Conservation (phyloP, 2,113 vertebrate species). For the Microtus richardsoni region DNA sequence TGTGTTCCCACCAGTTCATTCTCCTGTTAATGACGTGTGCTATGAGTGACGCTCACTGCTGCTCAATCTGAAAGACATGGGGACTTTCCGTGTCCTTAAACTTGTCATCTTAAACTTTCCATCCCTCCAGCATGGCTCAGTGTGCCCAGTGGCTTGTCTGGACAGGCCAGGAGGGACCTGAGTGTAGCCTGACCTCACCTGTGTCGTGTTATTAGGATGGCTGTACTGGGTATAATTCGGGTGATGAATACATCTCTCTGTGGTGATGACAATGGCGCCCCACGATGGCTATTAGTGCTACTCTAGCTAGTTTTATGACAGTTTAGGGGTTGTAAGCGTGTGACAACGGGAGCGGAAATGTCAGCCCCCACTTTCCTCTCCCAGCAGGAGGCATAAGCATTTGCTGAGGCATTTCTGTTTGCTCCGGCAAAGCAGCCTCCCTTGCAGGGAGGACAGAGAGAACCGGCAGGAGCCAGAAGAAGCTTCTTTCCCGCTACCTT, state of each 20-base stretch:
- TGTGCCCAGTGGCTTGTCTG: background rate
- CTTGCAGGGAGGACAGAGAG: constrained; percentile 46
- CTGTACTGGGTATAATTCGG: rapidly evolving
- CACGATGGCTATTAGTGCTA: background rate
- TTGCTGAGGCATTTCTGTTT: background rate
- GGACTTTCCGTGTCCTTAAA: background rate
- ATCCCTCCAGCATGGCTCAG: background rate
- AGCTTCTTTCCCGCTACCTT: constrained; percentile 13
- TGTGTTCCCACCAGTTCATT: background rate
- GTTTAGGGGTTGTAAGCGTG: too few relatives aligned
- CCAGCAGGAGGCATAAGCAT: too few relatives aligned
- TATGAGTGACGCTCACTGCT: rapidly evolving
- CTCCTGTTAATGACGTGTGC: background rate
- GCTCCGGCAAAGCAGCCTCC: background rate
- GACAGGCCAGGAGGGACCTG: background rate
- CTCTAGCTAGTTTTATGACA: background rate
- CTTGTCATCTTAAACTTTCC: background rate
- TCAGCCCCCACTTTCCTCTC: background rate
- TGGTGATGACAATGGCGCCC: background rate
- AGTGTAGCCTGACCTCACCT: background rate
- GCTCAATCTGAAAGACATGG: background rate
- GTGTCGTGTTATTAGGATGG: rapidly evolving
- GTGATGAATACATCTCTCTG: background rate
- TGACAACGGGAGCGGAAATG: background rate
- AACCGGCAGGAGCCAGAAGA: constrained; percentile 51